Base-by-base conservation (phyloP, 2,888 invertebrate genomes). In the Phymatocera aterrima region DNA sequence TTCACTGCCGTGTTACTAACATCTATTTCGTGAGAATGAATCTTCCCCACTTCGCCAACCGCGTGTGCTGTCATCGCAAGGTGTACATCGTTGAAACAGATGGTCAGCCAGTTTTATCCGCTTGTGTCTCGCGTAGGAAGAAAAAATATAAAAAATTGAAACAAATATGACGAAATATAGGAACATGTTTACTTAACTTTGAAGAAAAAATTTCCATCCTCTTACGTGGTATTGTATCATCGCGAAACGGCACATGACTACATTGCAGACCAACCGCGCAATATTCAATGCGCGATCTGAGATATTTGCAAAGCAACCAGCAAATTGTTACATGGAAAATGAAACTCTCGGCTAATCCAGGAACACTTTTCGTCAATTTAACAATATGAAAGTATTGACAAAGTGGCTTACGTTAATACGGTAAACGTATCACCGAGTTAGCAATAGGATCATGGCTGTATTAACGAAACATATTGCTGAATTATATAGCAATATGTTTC, bases 251-350 rank as follows among this genome's bases (percentile, higher is more conserved):
- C 18, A 48, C 12, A 34, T 48, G 3, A n/a, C 2, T n/a, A 34
- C 34, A 28, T 72, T 72, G 34, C 48, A 51, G 10, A 34, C 72
- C 51, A 34, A 72, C 51, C 48, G 12, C 70, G 18, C 31, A 18
- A 31, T 28, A 31, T 48, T 48, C 15, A 34, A 31, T 31, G 18
- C 34, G 48, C 28, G 18, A 51, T 21, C 18, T 51, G 24, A 18
- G 21, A 51, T 34, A 34, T 51, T 72, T 40, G 21, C 34, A 3
- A 18, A 37, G 18, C 18, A 3, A 64, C n/a, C n/a, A n/a, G n/a
- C n/a, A n/a, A n/a, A n/a, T n/a, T n/a, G n/a, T n/a, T n/a, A n/a
- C n/a, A n/a, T n/a, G n/a, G n/a, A n/a, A n/a, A n/a, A n/a, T n/a
- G n/a, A n/a, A n/a, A n/a, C n/a, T n/a, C n/a, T n/a, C n/a, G n/a